Evolutionary conservation across 1,140 invertebrate genomes (phyloP).

Genomic region (Propsilocerus akamusi): DNA sequence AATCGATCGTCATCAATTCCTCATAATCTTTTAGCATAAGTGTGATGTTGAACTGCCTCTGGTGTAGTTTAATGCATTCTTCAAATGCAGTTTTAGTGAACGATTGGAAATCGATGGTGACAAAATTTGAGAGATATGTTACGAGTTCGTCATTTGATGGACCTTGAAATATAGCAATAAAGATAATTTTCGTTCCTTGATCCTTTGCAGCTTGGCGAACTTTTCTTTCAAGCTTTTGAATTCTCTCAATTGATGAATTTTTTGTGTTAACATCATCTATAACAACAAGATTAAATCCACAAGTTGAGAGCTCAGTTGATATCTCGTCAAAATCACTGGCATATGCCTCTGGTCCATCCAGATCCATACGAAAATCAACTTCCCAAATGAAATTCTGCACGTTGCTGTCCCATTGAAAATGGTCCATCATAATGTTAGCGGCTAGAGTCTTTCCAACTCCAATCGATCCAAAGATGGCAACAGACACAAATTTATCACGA

Average conservation of each 20-base stretch:
- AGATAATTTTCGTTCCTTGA: not conserved
- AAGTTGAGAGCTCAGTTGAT: not conserved
- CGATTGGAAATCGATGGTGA: not conserved
- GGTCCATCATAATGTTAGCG: not conserved
- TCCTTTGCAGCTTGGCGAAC: not conserved
- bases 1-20: not conserved
- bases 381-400: not conserved
- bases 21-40: not conserved
- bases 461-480: not conserved
- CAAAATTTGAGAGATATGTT: not conserved
- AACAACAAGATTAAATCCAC: not conserved
- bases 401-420: not conserved
- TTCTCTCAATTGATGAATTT: not conserved
- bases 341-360: too few species aligned
- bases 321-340: not conserved
- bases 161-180: not conserved
- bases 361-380: too few species aligned
- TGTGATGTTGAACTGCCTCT: not conserved
- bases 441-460: not conserved
- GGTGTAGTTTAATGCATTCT: not conserved
- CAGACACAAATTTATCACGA: not conserved
- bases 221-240: not conserved
- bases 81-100: not conserved
- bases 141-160: not conserved
- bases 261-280: not conserved